These are phyloP conservation scores for Rhipidura dahli DNA, from an alignment of 2,113 vertebrate genomes.

Conservation along the genomic window DNA sequence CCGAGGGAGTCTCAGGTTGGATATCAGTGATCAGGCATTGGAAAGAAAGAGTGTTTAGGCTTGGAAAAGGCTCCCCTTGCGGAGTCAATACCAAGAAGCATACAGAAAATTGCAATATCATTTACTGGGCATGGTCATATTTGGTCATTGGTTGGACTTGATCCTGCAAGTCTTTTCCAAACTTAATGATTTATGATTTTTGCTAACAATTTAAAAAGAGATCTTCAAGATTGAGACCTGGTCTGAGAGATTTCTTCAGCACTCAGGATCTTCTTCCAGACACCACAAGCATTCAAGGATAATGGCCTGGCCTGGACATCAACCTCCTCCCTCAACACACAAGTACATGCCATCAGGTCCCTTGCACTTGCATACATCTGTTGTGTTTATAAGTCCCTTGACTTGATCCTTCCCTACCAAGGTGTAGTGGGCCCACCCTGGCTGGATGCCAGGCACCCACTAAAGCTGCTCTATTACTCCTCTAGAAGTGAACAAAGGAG, in stretches of 20 bases:
- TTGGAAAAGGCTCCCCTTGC: not conserved
- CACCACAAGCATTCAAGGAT: not conserved
- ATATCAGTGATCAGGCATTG: not conserved
- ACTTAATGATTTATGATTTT: not conserved
- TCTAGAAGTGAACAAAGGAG: not conserved
- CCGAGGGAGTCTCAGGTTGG: not conserved
- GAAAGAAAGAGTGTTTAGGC: not conserved
- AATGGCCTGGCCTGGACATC: not conserved
- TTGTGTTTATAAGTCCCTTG: not conserved
- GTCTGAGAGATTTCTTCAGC: not conserved
- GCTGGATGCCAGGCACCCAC: not conserved
- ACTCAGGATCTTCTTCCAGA: not conserved
- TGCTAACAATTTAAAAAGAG: not conserved
- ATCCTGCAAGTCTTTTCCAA: no score
- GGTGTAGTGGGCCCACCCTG: not conserved
- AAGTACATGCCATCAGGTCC: not conserved
- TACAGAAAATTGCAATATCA: not conserved
- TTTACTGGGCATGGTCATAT: not conserved
- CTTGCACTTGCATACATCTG: rapidly evolving
- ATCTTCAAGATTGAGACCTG: not conserved
- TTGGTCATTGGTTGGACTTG: not conserved
- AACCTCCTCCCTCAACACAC: not conserved
- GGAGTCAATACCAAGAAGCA: not conserved
- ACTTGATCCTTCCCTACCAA: not conserved
- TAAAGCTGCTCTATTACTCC: not conserved